Evolutionary conservation across 2,888 invertebrate genomes (phyloP).

Genomic region (Ornithoptera priamus): DNA sequence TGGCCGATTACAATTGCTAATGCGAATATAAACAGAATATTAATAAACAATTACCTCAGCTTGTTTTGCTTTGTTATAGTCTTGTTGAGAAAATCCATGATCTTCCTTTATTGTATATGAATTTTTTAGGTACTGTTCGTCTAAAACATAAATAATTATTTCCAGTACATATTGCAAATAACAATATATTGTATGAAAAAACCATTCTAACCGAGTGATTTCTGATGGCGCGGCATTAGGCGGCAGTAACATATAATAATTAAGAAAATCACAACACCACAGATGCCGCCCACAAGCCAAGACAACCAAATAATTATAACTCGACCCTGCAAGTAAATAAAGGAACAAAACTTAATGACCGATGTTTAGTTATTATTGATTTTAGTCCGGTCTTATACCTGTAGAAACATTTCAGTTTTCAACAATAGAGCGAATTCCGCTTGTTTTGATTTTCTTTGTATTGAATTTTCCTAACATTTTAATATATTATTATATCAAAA

Average conservation of each 20-base stretch:
- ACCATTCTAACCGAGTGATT: constrained; percentile 81
- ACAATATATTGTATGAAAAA: background rate
- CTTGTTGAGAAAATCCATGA: constrained; percentile 65
- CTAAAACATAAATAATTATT: constrained; percentile 43
- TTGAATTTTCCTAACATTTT: constrained; percentile 62
- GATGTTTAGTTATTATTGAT: constrained; percentile 42
- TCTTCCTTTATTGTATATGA: constrained; percentile 69
- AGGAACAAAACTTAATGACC: constrained; percentile 28
- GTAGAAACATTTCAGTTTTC: constrained; percentile 75
- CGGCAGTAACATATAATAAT: constrained; percentile 84
- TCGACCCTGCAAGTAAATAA: constrained; percentile 65
- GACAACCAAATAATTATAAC: constrained; percentile 78
- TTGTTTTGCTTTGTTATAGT: constrained; percentile 65
- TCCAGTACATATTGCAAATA: background rate
- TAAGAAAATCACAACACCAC: constrained; percentile 82
- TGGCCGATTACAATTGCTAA: too few species aligned
- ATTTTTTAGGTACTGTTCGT: constrained; percentile 73
- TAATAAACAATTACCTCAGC: constrained; percentile 54
- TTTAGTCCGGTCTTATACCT: constrained; percentile 54
- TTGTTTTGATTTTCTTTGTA: constrained; percentile 55
- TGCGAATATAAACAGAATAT: background rate
- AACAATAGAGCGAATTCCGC: constrained; percentile 61
- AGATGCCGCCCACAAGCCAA: constrained; percentile 81
- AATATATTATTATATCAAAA: constrained; percentile 44
- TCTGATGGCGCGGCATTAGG: constrained; percentile 85